Evolutionary conservation across 2,113 vertebrate genomes (phyloP).

Genomic region (Cephalopholis sonnerati): DNA sequence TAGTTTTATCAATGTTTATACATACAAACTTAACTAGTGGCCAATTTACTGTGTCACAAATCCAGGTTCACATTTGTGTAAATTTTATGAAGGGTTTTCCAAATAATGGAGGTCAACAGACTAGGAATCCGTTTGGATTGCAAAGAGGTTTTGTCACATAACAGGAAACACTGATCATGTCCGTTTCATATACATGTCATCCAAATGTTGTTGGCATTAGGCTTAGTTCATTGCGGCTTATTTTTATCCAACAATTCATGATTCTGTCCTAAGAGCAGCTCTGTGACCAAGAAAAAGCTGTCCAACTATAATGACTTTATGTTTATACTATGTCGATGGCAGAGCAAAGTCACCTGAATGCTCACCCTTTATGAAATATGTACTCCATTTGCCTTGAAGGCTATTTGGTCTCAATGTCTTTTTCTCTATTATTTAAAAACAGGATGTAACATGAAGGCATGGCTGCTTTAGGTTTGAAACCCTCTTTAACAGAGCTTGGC

Average conservation of each 20-base stretch:
- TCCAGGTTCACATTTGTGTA: background rate
- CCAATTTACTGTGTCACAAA: background rate
- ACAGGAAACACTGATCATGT: background rate
- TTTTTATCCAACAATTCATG: background rate
- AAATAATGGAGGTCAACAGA: background rate
- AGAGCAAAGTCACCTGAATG: constrained; percentile 44
- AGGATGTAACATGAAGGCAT: background rate
- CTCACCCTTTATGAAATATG: constrained; percentile 29
- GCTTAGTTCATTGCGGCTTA: no score
- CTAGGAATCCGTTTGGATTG: background rate
- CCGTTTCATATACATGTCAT: background rate
- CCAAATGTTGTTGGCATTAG: background rate
- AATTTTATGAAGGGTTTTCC: background rate
- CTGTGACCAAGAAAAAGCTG: constrained; percentile 37
- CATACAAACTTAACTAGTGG: background rate
- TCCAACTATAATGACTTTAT: background rate
- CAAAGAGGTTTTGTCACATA: background rate
- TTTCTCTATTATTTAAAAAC: background rate
- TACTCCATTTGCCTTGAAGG: background rate
- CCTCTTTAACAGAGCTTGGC: background rate
- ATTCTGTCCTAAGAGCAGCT: constrained; percentile 26
- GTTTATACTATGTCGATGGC: constrained; percentile 25
- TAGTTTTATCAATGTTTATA: background rate
- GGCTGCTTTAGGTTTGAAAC: background rate
- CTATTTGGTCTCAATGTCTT: background rate